phyloP scores from a whole-genome alignment of 2,888 invertebrate species.

The Patella pellucida region DNA sequence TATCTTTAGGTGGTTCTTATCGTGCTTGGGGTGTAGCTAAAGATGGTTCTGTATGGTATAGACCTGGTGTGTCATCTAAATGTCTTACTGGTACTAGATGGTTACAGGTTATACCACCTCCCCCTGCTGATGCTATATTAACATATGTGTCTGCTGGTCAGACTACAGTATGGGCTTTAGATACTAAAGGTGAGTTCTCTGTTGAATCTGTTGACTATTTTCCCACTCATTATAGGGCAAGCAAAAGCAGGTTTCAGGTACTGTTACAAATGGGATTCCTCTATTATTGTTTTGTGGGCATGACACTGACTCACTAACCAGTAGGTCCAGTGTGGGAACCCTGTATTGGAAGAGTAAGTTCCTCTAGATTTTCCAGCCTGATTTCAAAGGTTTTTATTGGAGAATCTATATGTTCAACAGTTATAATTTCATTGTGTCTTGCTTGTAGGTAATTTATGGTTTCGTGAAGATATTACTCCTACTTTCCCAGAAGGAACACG shows the following conservation, averaged over 20 bases:
- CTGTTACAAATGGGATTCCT: no score
- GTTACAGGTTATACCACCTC: constrained; percentile 83
- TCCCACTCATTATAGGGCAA: no score
- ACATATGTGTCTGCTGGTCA: constrained; percentile 78
- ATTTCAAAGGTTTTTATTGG: no score
- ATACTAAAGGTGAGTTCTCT: constrained; percentile 72
- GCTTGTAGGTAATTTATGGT: constrained; percentile 78
- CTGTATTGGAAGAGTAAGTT: no score
- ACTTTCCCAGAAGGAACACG: constrained; percentile 86
- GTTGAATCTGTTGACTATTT: no score
- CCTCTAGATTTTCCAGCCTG: no score
- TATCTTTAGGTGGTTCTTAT: constrained; percentile 71
- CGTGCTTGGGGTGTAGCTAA: constrained; percentile 84
- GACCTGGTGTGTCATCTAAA: constrained; percentile 85
- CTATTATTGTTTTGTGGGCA: no score
- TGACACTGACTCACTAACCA: no score
- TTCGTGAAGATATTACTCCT: constrained; percentile 83
- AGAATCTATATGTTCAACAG: no score
- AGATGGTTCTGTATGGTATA: constrained; percentile 87
- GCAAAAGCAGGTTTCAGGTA: no score
- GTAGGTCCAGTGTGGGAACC: no score
- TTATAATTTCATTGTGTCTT: background rate
- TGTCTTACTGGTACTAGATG: constrained; percentile 81
- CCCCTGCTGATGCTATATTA: constrained; percentile 75
- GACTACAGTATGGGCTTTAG: constrained; percentile 85